Evolutionary conservation across 2,797 vertebrate species (phyloP).

Genomic region (Holocentrus rufus): DNA sequence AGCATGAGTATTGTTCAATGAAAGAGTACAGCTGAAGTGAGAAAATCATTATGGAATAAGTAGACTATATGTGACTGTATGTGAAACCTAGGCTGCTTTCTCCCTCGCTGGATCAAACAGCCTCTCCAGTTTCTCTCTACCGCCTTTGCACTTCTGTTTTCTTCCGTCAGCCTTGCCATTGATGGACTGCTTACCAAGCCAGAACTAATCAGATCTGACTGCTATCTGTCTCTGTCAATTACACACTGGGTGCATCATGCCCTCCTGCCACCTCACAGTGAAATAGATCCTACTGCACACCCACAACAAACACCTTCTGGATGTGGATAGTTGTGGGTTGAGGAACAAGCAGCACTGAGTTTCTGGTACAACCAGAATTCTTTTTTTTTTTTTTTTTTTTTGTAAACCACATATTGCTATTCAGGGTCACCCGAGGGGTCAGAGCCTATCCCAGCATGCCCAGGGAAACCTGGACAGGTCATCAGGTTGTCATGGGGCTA

Average conservation of each 20-base stretch:
- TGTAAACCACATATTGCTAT: too few relatives aligned
- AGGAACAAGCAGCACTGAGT: slow-evolving; percentile 7
- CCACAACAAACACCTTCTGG: slow-evolving; percentile 46
- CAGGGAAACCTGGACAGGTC: not conserved
- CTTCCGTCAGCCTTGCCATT: slow-evolving; percentile 51
- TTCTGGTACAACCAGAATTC: not conserved
- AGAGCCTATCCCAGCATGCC: slow-evolving; percentile 8
- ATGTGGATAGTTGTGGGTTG: slow-evolving; percentile 1
- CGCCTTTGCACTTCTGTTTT: slow-evolving; percentile 59
- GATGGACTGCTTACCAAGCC: slow-evolving; percentile 69
- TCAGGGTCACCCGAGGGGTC: too few relatives aligned
- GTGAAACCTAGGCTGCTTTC: not conserved
- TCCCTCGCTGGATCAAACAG: not conserved
- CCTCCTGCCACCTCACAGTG: slow-evolving; percentile 47
- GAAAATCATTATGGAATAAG: not conserved
- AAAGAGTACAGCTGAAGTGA: not conserved
- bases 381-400: too few relatives aligned
- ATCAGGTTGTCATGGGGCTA: slow-evolving; percentile 23
- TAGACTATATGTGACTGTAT: not conserved
- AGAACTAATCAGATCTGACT: slow-evolving; percentile 80
- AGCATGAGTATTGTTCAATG: not conserved
- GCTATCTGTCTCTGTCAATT: slow-evolving; percentile 80
- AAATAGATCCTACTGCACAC: slow-evolving; percentile 48
- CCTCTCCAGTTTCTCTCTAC: slow-evolving; percentile 14
- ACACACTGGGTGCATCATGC: slow-evolving; percentile 64